These are phyloP conservation scores for Notarius quadriscutis DNA, from an alignment of 2,113 vertebrate genomes.

Conservation along the genomic window DNA sequence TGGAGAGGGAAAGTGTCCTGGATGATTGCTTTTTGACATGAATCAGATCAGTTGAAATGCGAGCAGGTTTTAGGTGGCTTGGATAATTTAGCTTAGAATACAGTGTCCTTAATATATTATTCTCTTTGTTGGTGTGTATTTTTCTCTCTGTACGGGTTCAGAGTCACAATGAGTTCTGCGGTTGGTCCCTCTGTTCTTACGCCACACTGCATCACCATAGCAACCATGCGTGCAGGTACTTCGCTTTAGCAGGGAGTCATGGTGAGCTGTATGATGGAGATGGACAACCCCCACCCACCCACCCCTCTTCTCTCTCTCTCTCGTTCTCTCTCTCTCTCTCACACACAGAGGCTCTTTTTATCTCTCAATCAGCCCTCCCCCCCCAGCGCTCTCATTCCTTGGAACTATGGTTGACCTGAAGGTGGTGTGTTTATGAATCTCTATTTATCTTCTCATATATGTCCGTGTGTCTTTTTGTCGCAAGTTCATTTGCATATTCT, in stretches of 20 bases:
- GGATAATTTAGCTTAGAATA: constrained; percentile 67
- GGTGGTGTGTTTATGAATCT: constrained; percentile 50
- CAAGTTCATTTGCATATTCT: constrained; percentile 51
- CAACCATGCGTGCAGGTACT: constrained; percentile 73
- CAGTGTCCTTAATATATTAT: constrained; percentile 69
- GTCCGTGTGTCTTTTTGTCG: constrained; percentile 42
- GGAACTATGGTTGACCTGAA: constrained; percentile 40
- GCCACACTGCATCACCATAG: constrained; percentile 72
- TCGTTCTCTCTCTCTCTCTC: constrained; percentile 32
- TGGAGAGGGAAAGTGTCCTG: constrained; percentile 60
- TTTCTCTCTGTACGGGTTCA: constrained; percentile 55
- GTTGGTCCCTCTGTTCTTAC: constrained; percentile 66
- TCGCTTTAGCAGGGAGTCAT: constrained; percentile 63
- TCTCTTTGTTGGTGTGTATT: constrained; percentile 65
- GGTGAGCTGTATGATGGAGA: constrained; percentile 68
- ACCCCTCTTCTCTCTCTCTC: constrained; percentile 41
- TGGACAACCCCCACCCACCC: constrained; percentile 42
- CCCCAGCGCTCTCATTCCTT: constrained; percentile 34
- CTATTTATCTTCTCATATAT: constrained; percentile 49
- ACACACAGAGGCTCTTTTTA: not conserved
- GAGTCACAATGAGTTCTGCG: constrained; percentile 67
- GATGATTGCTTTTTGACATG: constrained; percentile 60
- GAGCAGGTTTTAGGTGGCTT: constrained; percentile 66
- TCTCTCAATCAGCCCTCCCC: constrained; percentile 2
- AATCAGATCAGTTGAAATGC: constrained; percentile 65